A percentile compares a stretch with the other conserved stretches of the same genome.
Conservation (phyloP, 2,888 invertebrate genomes). For the Heliothis peltigera region DNA sequence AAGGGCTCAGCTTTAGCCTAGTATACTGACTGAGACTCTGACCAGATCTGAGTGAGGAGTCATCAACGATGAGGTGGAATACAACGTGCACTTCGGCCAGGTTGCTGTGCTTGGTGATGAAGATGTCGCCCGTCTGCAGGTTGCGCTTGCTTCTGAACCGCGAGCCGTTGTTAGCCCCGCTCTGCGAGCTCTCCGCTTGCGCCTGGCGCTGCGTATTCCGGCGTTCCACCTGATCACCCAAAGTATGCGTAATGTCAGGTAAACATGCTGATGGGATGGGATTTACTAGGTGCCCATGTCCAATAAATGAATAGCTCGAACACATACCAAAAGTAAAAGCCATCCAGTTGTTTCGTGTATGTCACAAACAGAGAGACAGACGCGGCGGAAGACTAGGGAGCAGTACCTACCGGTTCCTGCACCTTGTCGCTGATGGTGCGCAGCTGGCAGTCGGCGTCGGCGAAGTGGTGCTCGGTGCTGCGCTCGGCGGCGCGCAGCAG, state of each 20-base stretch:
- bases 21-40: slow-evolving; percentile 14
- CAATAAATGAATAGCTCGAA: no score
- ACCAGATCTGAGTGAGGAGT: slow-evolving; percentile 89
- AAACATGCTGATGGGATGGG: no score
- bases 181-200: slow-evolving; percentile 64
- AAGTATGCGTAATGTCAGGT: neutral
- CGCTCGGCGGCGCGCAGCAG: slow-evolving; percentile 89
- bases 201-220: slow-evolving; percentile 72
- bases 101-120: slow-evolving; percentile 97
- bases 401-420: slow-evolving; percentile 89
- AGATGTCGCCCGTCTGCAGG: slow-evolving; percentile 95
- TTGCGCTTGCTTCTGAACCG: slow-evolving; percentile 82
- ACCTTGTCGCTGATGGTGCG: slow-evolving; percentile 91
- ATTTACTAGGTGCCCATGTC: no score
- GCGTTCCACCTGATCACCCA: slow-evolving; percentile 67
- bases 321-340: no score
- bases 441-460: slow-evolving; percentile 92
- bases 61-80: slow-evolving; percentile 98
- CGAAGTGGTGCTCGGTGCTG: slow-evolving; percentile 98
- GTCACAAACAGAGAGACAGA: no score
- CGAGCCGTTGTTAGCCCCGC: slow-evolving; percentile 76
- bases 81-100: slow-evolving; percentile 98
- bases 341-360: no score
- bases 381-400: no score
- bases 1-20: no score